Conservation (phyloP, 1,140 invertebrate genomes). For the Tetramorium simillimum region DNA sequence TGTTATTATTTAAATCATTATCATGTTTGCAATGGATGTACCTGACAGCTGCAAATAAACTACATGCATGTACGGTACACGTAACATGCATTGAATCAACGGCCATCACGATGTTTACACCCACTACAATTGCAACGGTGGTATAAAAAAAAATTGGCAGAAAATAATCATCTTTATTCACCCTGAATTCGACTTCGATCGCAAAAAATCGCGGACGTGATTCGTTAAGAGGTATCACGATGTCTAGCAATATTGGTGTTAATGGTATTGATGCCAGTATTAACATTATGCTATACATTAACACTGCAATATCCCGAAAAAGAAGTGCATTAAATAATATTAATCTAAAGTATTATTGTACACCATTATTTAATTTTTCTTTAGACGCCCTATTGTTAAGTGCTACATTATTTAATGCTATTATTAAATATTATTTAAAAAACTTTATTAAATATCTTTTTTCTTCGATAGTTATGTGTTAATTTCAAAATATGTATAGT, state of each 20-base stretch:
- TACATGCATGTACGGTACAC: constrained; percentile 26
- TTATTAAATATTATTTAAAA: too few relatives aligned
- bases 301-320: background rate
- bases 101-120: background rate
- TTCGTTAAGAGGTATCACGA: background rate
- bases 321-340: background rate
- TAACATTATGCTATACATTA: background rate
- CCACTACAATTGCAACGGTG: background rate
- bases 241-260: constrained; percentile 13
- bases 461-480: background rate
- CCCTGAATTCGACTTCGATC: background rate
- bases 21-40: background rate
- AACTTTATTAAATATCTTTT: background rate
- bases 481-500: background rate
- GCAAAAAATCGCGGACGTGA: constrained; percentile 14
- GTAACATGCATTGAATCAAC: constrained; percentile 3
- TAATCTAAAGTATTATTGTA: background rate
- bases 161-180: constrained; percentile 16
- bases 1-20: background rate
- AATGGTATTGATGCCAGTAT: background rate
- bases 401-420: too few relatives aligned
- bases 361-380: background rate
- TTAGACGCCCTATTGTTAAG: background rate
- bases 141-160: background rate
- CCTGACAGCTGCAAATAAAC: constrained; percentile 33